Base-by-base conservation (phyloP, 2,113 vertebrate species). In the Diadophis punctatus region DNA sequence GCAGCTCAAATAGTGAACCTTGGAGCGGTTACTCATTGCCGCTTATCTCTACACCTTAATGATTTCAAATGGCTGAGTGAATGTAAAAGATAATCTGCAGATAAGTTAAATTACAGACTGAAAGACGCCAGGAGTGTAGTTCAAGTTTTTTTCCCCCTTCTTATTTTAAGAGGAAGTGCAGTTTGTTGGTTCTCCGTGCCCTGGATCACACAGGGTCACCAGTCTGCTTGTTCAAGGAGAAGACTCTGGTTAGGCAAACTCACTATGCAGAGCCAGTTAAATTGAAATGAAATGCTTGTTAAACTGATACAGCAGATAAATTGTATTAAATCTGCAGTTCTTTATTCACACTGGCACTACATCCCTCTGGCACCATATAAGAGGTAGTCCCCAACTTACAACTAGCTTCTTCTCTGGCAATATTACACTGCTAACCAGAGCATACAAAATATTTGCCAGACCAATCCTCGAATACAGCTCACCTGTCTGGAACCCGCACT, bases 41-140 rank as follows among this genome's bases (percentile, higher is more conserved):
- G 95, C 96, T 98, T 98, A 98, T 98, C 98, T 97, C 97, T 87
- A 93, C 95, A 95, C 93, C 89, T 48, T 95, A 97, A 96, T 97
- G 95, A 96, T 97, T 97, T 96, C 90, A 95, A 97, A 96, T 97
- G 94, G 97, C 96, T 97, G 94, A 97, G 92, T 96, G 94, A 96
- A 91, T 52, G 95, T 91, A 96, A 96, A 96, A 97, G 97, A 98
- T 98, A 98, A 97, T 97, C 96, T 63, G 23, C 80, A 95, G 95
- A 95, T 80, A 80, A 80, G 34, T 95, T 95, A 93, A 93, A 95
- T 94, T 94, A 95, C 97, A 98, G 98, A 98, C 98, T 96, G 93
- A 94, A 95, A 95, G 98, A 97, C 97, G 97, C 98, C 98, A 88
- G 91, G 94, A 94, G 94, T 93, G 46, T 88, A 63, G 93, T 95